These are phyloP conservation scores for Phaethon lepturus DNA, from an alignment of 2,113 vertebrate genomes.

Conservation along the genomic window DNA sequence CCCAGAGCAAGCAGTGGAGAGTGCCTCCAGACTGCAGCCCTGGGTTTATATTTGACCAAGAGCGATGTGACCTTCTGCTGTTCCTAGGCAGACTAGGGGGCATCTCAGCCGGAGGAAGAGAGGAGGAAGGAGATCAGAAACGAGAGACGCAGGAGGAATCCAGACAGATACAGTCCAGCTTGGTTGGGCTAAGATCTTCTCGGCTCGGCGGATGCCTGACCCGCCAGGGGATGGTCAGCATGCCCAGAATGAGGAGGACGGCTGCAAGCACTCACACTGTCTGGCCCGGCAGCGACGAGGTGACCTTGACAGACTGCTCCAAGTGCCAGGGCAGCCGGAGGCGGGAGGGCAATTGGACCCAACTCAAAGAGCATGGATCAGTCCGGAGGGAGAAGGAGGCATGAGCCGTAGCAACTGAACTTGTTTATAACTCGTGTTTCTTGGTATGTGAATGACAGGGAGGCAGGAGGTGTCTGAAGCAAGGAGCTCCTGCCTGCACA, in stretches of 20 bases:
- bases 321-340: conserved; percentile 17
- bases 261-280: conserved; percentile 12
- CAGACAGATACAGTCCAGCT: conserved; percentile 32
- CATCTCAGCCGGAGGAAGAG: neutral
- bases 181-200: conserved; percentile 16
- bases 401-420: conserved; percentile 39
- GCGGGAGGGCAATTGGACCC: neutral
- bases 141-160: neutral
- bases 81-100: conserved; percentile 39
- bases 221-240: neutral
- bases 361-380: conserved; percentile 9
- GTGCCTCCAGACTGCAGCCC: neutral
- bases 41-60: neutral
- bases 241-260: conserved; percentile 14
- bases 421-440: conserved; percentile 52
- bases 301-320: conserved; percentile 61
- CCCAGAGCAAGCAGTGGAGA: neutral
- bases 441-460: conserved; percentile 19
- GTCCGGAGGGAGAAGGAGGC: conserved; percentile 6
- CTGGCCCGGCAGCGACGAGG: neutral
- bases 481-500: neutral
- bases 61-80: neutral
- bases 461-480: conserved; percentile 25
- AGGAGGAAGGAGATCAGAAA: conserved; percentile 56
- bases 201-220: neutral